A percentile compares a stretch with the other conserved stretches of the same genome.
Evolutionary conservation across 1,140 invertebrate genomes (phyloP).

Genomic region (Drosophila pandora): DNA sequence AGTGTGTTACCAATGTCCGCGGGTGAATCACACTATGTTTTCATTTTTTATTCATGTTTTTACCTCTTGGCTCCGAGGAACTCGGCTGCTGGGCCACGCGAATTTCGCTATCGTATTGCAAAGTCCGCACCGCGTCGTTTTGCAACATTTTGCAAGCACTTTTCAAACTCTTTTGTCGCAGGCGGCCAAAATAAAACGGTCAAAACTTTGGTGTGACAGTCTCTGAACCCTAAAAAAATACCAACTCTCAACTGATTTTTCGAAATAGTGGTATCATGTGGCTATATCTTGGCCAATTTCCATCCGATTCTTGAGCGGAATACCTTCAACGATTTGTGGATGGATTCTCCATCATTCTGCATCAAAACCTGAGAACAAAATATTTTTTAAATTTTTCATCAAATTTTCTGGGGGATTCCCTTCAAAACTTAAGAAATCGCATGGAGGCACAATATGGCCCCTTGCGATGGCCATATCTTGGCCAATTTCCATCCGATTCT

Average conservation of each 20-base stretch:
- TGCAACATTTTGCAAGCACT: constrained; percentile 70
- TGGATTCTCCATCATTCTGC: too few species aligned
- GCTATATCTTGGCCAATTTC: too few species aligned
- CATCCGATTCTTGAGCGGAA: too few species aligned
- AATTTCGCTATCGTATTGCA: constrained; percentile 80
- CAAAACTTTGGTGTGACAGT: constrained; percentile 9
- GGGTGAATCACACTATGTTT: constrained; percentile 48
- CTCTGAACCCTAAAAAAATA: not conserved
- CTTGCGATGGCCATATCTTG: too few species aligned
- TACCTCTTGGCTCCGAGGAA: constrained; percentile 71
- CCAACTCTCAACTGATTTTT: not conserved
- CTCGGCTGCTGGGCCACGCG: constrained; percentile 67
- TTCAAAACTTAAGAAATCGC: too few species aligned
- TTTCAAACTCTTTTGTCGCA: constrained; percentile 31
- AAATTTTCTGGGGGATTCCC: too few species aligned
- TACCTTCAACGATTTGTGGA: too few species aligned
- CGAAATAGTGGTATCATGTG: not conserved
- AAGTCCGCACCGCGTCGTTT: constrained; percentile 76
- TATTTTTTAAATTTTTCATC: too few species aligned
- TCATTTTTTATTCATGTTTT: not conserved
- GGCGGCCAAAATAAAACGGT: constrained; percentile 45
- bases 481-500: too few species aligned
- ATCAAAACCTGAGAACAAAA: too few species aligned
- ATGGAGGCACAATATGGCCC: too few species aligned
- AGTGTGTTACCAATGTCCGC: constrained; percentile 19